phyloP scores from a whole-genome alignment of 2,113 vertebrate species.

The Castor canadensis region DNA sequence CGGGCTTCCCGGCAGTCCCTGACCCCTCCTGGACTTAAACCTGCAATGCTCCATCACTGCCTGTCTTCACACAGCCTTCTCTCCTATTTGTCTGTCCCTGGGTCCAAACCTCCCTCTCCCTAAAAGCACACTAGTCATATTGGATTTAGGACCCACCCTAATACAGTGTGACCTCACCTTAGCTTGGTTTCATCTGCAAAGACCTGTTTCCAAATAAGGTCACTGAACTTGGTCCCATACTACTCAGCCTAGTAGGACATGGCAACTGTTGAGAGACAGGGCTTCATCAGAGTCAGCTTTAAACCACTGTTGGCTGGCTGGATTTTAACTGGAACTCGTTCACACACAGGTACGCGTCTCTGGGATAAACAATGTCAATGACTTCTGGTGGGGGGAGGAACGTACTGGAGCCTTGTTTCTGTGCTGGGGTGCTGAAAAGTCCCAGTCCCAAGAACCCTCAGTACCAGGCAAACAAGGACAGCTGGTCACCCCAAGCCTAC shows the following conservation, averaged over 20 bases:
- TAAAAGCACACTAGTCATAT: neutral
- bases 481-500: neutral
- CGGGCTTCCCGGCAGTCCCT: neutral
- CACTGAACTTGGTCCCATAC: neutral
- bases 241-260: accelerated
- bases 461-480: neutral
- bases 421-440: too few relatives aligned
- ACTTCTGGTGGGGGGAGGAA: too few relatives aligned
- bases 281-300: too few relatives aligned
- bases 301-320: neutral
- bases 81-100: neutral
- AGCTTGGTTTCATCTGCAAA: neutral
- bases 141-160: neutral
- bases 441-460: too few relatives aligned
- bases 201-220: neutral
- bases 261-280: too few relatives aligned
- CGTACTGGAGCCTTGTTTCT: neutral
- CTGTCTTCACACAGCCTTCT: accelerated
- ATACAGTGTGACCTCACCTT: accelerated
- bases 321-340: neutral
- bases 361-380: too few relatives aligned
- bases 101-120: neutral
- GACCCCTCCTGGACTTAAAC: too few relatives aligned
- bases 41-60: neutral
- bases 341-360: neutral